These are phyloP conservation scores for Sphaerophoria taeniata DNA, from an alignment of 2,888 invertebrate species.

Conservation along the genomic window DNA sequence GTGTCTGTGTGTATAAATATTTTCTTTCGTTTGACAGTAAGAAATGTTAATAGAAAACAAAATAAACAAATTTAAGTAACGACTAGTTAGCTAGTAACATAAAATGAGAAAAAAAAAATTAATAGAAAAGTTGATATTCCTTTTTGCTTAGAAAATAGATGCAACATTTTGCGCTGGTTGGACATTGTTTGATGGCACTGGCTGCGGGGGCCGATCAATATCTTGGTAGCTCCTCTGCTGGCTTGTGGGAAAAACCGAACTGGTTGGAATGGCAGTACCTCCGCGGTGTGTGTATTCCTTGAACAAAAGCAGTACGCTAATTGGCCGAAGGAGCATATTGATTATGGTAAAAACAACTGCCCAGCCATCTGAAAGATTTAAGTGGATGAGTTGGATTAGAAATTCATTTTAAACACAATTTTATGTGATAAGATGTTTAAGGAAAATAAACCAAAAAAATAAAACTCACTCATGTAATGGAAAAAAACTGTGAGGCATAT, in stretches of 20 bases:
- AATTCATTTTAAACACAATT: background rate
- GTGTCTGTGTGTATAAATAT: background rate
- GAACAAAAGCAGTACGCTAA: constrained; percentile 80
- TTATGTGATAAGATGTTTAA: background rate
- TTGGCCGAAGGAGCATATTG: constrained; percentile 80
- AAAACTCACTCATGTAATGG: constrained; percentile 81
- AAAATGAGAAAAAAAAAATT: constrained; percentile 22
- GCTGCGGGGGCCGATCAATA: constrained; percentile 81
- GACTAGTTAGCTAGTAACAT: constrained; percentile 65
- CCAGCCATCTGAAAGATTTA: constrained; percentile 80
- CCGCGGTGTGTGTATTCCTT: constrained; percentile 82
- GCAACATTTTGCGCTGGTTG: constrained; percentile 81
- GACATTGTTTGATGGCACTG: constrained; percentile 80
- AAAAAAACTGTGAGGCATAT: constrained; percentile 80
- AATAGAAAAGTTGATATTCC: background rate
- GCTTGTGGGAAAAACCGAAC: constrained; percentile 80
- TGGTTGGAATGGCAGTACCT: constrained; percentile 78
- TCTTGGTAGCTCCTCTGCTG: constrained; percentile 82
- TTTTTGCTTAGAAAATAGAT: constrained; percentile 82
- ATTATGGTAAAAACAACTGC: constrained; percentile 81
- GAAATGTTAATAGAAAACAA: constrained; percentile 25
- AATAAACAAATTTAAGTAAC: constrained; percentile 57
- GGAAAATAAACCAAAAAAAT: background rate
- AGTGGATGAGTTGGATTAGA: no score
- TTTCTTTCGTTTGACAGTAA: background rate